These are phyloP conservation scores for Saccostrea glomerata DNA, from an alignment of 1,140 invertebrate genomes.

Conservation along the genomic window DNA sequence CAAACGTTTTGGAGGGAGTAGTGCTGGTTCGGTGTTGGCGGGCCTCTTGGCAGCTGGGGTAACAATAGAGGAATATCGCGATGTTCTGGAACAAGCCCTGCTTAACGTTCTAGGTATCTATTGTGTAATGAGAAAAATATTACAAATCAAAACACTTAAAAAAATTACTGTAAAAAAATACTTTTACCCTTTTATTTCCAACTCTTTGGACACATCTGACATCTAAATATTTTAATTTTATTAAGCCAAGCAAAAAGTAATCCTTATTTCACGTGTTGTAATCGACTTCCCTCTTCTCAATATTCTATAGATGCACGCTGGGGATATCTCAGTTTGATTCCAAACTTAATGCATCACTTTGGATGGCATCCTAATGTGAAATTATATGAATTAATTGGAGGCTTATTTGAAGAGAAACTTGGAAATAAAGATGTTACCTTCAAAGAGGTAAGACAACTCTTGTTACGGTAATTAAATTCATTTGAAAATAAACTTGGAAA, in stretches of 20 bases:
- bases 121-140: too few species aligned
- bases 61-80: not conserved
- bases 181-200: too few species aligned
- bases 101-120: not conserved
- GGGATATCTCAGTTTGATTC: not conserved
- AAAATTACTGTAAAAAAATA: too few species aligned
- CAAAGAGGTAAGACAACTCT: not conserved
- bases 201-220: too few species aligned
- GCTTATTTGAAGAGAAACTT: not conserved
- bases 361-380: slow-evolving; percentile 4
- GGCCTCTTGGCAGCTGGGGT: not conserved
- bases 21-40: not conserved
- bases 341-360: not conserved
- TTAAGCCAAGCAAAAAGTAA: too few species aligned
- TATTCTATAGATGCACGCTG: not conserved
- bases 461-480: not conserved
- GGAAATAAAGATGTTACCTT: not conserved
- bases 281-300: not conserved
- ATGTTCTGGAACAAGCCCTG: not conserved
- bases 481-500: not conserved
- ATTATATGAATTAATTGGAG: not conserved
- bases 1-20: not conserved
- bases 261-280: too few species aligned
- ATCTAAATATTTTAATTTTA: too few species aligned
- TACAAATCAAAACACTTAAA: too few species aligned